These are phyloP conservation scores for Psittacula cyanocephala DNA, from an alignment of 2,113 vertebrate species.

Conservation along the genomic window DNA sequence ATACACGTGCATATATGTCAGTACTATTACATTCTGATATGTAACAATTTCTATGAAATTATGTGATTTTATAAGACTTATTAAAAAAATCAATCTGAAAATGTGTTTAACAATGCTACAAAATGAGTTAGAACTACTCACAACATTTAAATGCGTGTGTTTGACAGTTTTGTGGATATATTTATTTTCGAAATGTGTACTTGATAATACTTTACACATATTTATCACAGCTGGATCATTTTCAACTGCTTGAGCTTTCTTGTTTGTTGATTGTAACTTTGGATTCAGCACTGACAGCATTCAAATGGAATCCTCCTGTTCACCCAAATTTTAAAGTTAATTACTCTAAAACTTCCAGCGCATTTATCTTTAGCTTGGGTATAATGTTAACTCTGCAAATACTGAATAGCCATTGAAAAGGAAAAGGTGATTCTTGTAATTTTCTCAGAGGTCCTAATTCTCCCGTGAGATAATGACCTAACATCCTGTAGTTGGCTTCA, in stretches of 20 bases:
- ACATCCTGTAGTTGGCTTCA: background rate
- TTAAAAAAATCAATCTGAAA: background rate
- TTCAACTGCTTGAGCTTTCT: background rate
- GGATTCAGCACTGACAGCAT: background rate
- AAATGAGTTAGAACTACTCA: background rate
- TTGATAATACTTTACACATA: background rate
- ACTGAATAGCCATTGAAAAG: constrained; percentile 9
- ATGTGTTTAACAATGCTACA: background rate
- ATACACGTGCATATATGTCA: background rate
- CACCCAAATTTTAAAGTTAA: background rate
- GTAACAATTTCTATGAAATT: background rate
- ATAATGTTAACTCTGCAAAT: background rate
- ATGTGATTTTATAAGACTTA: background rate
- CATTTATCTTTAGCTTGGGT: background rate
- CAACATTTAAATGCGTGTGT: background rate
- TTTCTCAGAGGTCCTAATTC: constrained; percentile 16
- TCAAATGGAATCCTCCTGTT: background rate
- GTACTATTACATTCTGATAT: background rate
- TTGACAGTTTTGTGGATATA: background rate
- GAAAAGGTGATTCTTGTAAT: background rate
- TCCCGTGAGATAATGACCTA: background rate
- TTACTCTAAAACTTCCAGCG: background rate
- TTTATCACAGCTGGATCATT: background rate
- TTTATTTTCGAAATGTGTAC: background rate
- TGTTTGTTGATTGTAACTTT: background rate